Percentiles rank a stretch among this genome's conserved stretches.
These are phyloP conservation scores for Habroteleia sp. DNA, from an alignment of 2,888 invertebrate species.

Conservation along the genomic window DNA sequence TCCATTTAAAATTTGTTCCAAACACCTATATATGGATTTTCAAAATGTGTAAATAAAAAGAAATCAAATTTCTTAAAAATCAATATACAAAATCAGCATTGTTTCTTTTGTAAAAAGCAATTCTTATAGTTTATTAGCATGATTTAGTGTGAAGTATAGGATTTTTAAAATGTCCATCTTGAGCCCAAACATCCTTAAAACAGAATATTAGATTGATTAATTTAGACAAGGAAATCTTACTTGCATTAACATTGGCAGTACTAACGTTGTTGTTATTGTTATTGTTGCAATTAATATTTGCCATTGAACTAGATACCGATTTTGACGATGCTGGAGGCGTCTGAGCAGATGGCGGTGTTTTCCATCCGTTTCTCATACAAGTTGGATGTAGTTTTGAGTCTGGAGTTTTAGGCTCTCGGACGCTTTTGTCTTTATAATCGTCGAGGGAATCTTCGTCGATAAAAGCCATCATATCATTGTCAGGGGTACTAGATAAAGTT, in stretches of 20 bases:
- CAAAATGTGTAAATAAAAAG: no score
- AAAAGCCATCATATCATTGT: slow-evolving; percentile 88
- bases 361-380: slow-evolving; percentile 83
- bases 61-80: no score
- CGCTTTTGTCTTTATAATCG: slow-evolving; percentile 81
- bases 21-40: no score
- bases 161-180: not conserved
- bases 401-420: slow-evolving; percentile 77
- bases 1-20: no score
- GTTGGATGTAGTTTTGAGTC: slow-evolving; percentile 79
- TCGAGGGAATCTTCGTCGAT: slow-evolving; percentile 88
- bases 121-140: no score
- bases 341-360: slow-evolving; percentile 80
- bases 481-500: slow-evolving; percentile 81
- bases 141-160: no score
- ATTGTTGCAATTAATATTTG: slow-evolving; percentile 77
- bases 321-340: slow-evolving; percentile 50
- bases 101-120: no score
- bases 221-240: slow-evolving; percentile 64
- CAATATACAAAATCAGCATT: no score
- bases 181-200: slow-evolving; percentile 18
- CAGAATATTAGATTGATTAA: slow-evolving; percentile 16
- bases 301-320: slow-evolving; percentile 64
- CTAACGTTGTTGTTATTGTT: slow-evolving; percentile 78
- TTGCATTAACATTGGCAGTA: slow-evolving; percentile 71